Conservation (phyloP, 2,113 vertebrate species). For the Phrynosoma blainvillii region DNA sequence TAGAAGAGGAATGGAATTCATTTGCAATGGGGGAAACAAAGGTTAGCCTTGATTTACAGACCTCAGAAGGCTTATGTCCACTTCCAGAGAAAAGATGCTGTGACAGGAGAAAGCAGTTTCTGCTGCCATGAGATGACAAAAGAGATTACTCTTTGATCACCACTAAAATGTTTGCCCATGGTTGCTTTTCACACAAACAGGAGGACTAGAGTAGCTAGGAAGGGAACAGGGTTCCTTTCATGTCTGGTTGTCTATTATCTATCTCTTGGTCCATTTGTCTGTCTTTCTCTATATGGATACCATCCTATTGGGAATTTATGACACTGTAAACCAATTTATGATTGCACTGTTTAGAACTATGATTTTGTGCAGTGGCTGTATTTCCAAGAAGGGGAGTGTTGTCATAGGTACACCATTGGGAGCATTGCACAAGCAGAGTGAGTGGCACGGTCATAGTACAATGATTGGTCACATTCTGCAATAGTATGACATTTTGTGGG, state of each 20-base stretch:
- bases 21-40: neutral
- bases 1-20: neutral
- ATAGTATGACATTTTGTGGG: too few relatives aligned
- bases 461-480: too few relatives aligned
- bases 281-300: neutral
- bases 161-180: neutral
- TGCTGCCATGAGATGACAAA: rapidly evolving
- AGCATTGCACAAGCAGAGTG: too few relatives aligned
- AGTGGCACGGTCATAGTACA: too few relatives aligned
- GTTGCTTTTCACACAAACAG: neutral
- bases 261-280: neutral
- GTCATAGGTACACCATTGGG: too few relatives aligned
- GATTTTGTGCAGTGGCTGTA: too few relatives aligned
- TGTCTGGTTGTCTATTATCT: neutral
- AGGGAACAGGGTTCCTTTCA: neutral
- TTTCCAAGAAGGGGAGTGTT: too few relatives aligned
- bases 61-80: rapidly evolving
- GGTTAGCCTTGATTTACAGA: neutral
- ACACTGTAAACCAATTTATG: too few relatives aligned
- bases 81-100: rapidly evolving
- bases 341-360: too few relatives aligned
- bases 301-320: too few relatives aligned
- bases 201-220: neutral
- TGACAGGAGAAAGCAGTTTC: neutral
- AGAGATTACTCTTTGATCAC: neutral